Base-by-base conservation (phyloP, 2,888 invertebrate genomes). In the Melanargia galathea region DNA sequence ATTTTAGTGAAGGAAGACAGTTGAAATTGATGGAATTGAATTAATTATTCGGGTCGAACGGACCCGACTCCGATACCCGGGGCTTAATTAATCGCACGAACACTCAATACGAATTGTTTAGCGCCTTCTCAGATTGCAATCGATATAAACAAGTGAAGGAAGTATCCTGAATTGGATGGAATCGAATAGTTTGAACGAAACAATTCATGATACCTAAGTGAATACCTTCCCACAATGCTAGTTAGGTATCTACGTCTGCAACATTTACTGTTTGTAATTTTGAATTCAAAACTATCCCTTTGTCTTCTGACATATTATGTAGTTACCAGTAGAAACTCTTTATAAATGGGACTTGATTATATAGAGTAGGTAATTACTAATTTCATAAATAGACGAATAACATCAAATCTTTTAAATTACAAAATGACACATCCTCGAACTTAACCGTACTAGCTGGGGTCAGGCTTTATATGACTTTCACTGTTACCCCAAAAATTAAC, bases 21-120 rank as follows among this genome's bases (percentile, higher is more conserved):
- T 52, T 43, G 55, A 60, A 52, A 63, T 62, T 56, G 62, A 66
- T 63, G 64, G 63, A 65, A 66, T 69, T 62, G 61, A 68, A 70
- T 69, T 65, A 61, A 66, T 67, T 73, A 69, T 71, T 71, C 48
- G 65, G 52, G 67, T 58, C 57, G 62, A 65, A 57, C 62, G 67
- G 38, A 57, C 55, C 60, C 60, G 60, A 64, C 71, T 66, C 59
- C 66, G 70, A 68, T 69, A 74, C 73, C 73, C 67, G 62, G 62
- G 60, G 56, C 62, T 68, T 70, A 68, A 71, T 74, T 76, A 71
- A 75, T 70, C 67, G 60, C 60, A 58, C 64, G 48, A 64, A 62
- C 66, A 62, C 64, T 68, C 52, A 59, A 61, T 68, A 66, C 49
- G 64, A 66, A 64, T 62, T 61, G 66, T 66, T 68, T 66, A 68